Evolutionary conservation across 1,140 invertebrate species (phyloP), one percentile per base, ranked within the genome.

Genomic region (Bilobella aurantiaca): DNA sequence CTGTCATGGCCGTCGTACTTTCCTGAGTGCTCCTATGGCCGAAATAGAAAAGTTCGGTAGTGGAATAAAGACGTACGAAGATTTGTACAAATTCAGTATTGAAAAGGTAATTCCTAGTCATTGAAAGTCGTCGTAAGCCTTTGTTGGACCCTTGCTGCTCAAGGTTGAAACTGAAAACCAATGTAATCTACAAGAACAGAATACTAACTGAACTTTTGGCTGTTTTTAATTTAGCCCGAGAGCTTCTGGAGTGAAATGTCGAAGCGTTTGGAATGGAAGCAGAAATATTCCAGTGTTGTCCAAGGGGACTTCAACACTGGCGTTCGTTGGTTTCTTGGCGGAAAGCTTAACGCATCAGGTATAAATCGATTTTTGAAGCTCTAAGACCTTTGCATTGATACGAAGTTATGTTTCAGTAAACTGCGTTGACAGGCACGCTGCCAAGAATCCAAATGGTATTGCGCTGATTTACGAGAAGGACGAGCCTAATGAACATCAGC

Each of bases 401-500:
- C n/a, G n/a, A n/a, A n/a, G n/a, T n/a, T n/a, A n/a, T 21, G 56
- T 74, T 75, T 2, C 73, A 82, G 81, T 80, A 1, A 82, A 82
- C 68, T 82, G 81, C 74, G 75, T 83, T 34, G 81, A 82, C 67
- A 76, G 82, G 32, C 80, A 82, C 73, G 73, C 77, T 30, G 69
- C 74, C 32, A 60, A 63, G 14, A 63, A 76, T 64, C 78, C 79
- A 2, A 74, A 82, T 60, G 66, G 75, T 42, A 67, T 78, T 34
- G 82, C 82, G 18, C 68, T 83, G 2, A 79, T 83, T 62, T 82
- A 80, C 78, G 82, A 83, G 68, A 79, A 79, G 73, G 81, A 83
- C 76, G 81, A 82, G 69, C 81, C 81, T n/a, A 77, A 77, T 0
- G 71, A 75, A 62, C 72, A 78, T 30, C 75, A 79, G 70, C 73